Evolutionary conservation across 2,797 vertebrate genomes (phyloP).

Genomic region (Dipus sagitta): DNA sequence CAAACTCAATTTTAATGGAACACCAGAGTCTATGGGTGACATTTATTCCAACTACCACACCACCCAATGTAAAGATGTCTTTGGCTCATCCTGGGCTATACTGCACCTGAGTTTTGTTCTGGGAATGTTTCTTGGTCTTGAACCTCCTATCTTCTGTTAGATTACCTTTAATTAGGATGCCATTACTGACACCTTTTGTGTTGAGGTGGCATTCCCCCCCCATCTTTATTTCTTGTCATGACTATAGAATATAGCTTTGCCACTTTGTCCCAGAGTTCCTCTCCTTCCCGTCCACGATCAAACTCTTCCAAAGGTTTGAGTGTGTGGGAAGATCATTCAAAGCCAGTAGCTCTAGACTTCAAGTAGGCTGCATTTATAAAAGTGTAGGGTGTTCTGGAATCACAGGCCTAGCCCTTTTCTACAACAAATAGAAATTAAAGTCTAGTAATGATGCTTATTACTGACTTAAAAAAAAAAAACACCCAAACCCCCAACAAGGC

Average conservation of each 20-base stretch:
- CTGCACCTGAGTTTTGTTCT: slow-evolving; percentile 38
- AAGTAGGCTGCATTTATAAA: slow-evolving; percentile 57
- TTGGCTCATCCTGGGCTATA: slow-evolving; percentile 51
- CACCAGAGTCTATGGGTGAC: no score
- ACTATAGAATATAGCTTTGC: not conserved
- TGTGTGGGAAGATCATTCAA: slow-evolving; percentile 60
- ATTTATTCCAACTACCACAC: no score
- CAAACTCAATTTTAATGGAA: no score
- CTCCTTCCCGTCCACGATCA: not conserved
- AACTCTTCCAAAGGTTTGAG: slow-evolving; percentile 65
- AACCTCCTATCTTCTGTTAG: slow-evolving; percentile 58
- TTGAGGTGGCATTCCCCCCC: slow-evolving; percentile 30
- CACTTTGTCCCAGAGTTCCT: slow-evolving; percentile 2
- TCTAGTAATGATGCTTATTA: slow-evolving; percentile 39
- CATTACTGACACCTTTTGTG: slow-evolving; percentile 47
- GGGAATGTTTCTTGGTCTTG: not conserved
- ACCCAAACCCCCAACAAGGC: not conserved
- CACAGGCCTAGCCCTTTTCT: slow-evolving; percentile 25
- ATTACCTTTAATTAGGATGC: slow-evolving; percentile 57
- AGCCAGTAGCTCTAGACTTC: not conserved
- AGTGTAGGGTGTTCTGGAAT: slow-evolving; percentile 60
- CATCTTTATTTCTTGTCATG: slow-evolving; percentile 55
- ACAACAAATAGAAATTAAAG: slow-evolving; percentile 64
- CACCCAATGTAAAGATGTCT: slow-evolving; percentile 1
- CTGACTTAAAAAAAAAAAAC: slow-evolving; percentile 46